Conservation (phyloP, 2,113 vertebrate genomes). For the Lepisosteus oculatus region DNA sequence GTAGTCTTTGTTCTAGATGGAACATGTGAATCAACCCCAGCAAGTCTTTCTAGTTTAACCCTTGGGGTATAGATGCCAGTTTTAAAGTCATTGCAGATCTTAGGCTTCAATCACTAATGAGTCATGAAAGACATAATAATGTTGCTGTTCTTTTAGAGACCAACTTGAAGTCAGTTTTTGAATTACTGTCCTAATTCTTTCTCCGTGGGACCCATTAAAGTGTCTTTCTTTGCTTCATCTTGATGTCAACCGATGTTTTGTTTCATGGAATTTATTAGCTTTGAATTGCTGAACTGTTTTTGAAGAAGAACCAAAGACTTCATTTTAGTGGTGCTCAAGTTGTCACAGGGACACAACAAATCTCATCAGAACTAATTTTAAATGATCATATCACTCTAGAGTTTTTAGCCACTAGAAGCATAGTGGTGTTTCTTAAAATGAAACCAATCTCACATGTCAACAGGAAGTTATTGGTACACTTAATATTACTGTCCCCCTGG, state of each 20-base stretch:
- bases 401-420: slow-evolving; percentile 15
- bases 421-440: not conserved
- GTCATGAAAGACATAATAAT: too few species aligned
- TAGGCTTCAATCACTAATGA: not conserved
- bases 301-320: too few species aligned
- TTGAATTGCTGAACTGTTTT: too few species aligned
- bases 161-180: not conserved
- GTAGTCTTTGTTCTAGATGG: slow-evolving; percentile 2
- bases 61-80: slow-evolving; percentile 15
- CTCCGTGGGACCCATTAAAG: not conserved
- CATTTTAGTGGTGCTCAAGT: too few species aligned
- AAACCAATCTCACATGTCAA: slow-evolving; percentile 11
- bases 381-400: not conserved
- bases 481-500: slow-evolving; percentile 11
- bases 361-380: not conserved
- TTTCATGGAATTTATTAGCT: not conserved
- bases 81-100: slow-evolving; percentile 5
- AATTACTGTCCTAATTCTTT: not conserved
- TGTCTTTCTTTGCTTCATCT: not conserved
- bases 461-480: slow-evolving; percentile 22
- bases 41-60: slow-evolving; percentile 27
- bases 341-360: too few species aligned
- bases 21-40: slow-evolving; percentile 15
- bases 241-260: not conserved
- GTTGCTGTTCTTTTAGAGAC: not conserved